These are phyloP conservation scores for Aphyosemion australe DNA, from an alignment of 2,113 vertebrate genomes.

Conservation along the genomic window DNA sequence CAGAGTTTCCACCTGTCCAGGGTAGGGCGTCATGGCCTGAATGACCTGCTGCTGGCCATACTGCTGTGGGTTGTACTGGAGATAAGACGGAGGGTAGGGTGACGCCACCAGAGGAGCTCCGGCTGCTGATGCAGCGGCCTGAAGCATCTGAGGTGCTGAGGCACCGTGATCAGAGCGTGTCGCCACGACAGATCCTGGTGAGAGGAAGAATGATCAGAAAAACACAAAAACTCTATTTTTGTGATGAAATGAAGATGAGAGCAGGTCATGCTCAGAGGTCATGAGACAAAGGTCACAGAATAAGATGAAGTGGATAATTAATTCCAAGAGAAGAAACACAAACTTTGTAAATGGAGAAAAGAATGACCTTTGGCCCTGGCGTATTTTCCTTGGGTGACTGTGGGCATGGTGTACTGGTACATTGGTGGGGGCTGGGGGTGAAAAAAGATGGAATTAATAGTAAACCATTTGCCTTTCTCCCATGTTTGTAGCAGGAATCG, in stretches of 20 bases:
- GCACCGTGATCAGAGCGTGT: constrained; percentile 85
- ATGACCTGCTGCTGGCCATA: constrained; percentile 89
- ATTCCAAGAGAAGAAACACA: neutral
- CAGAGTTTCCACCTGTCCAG: constrained; percentile 81
- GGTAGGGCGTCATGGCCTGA: constrained; percentile 88
- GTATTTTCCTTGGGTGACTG: constrained; percentile 89
- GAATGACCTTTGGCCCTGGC: constrained; percentile 83
- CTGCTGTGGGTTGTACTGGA: constrained; percentile 90
- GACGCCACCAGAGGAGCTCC: constrained; percentile 88
- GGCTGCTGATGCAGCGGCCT: constrained; percentile 85
- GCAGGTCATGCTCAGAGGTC: no score
- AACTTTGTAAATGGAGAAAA: neutral
- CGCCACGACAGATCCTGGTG: constrained; percentile 82
- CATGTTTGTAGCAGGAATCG: no score
- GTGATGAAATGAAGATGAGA: no score
- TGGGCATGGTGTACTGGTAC: constrained; percentile 88
- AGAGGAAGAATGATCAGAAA: neutral
- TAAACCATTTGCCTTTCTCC: no score
- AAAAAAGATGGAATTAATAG: constrained; percentile 3
- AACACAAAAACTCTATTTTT: neutral
- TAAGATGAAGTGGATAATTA: neutral
- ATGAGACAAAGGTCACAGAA: neutral
- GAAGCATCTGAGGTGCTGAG: constrained; percentile 85
- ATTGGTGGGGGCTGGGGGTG: constrained; percentile 88
- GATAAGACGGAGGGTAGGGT: constrained; percentile 86